Evolutionary conservation across 2,113 vertebrate species (phyloP), one percentile per base, ranked within the genome.

Genomic region (human): DNA sequence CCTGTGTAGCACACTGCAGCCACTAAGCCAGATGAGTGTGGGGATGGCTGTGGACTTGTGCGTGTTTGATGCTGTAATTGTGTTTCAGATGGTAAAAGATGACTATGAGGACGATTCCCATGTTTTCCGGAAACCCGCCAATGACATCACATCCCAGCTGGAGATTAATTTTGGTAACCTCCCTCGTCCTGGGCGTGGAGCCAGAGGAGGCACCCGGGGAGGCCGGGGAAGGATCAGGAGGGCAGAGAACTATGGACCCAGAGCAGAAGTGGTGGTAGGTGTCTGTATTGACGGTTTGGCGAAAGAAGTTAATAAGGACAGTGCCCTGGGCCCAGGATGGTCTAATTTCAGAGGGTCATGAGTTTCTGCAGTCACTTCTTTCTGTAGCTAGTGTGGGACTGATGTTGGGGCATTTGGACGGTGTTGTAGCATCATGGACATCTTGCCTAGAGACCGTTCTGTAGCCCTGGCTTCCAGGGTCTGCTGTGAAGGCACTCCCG

Each of bases 91-190:
- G 94, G 97, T 97, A 57, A 99, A 98, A 93, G 98, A 98, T 0
- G 94, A 98, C 76, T 98, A 98, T 22, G 99, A 99, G 35, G 98
- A 99, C 3, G 98, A 98, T 94, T 86, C 98, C 78, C 98, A 97
- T n/a, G 96, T 98, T 92, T 99, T 98, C 93, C 99, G 99, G 84
- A 99, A 98, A 84, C 98, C 99, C 6, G 98, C 99, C 87, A 99
- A 99, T 97, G 99, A 99, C 96, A 99, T 99, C 98, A 99, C 99
- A 27, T 99, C 98, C 97, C 99, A 99, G 72, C 85, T 99, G 98
- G 99, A 99, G 97, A 99, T 99, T 97, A 99, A 99, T 96, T 99
- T 99, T 83, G 99, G 99, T 50, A 99, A 96, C 97, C 99, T 99
- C 78, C 95, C 99, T 64, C 99, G 99, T 5, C 99, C 99, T 7